Conservation (phyloP, 2,113 vertebrate genomes). For the Sinocyclocheilus rhinocerous region DNA sequence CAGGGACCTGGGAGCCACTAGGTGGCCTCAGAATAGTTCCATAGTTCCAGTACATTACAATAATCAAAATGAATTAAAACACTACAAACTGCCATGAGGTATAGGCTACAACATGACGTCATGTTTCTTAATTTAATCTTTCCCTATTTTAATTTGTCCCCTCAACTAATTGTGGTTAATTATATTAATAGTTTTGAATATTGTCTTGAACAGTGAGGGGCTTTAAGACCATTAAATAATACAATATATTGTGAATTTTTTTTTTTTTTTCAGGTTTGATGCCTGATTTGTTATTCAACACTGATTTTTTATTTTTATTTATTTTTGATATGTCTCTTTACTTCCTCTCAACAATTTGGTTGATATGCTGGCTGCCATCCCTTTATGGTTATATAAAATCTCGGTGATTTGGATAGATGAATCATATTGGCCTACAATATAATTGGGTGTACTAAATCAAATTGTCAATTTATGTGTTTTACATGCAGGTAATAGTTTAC, state of each 20-base stretch:
- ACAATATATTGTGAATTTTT: background rate
- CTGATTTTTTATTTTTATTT: background rate
- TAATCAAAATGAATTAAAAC: too few relatives aligned
- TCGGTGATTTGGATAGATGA: background rate
- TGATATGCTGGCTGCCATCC: background rate
- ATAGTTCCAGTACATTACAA: too few relatives aligned
- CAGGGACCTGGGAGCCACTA: too few relatives aligned
- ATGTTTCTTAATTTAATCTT: background rate
- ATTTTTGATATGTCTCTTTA: background rate
- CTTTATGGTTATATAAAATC: background rate
- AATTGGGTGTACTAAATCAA: background rate
- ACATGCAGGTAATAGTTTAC: background rate
- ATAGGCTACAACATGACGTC: background rate
- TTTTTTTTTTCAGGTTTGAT: background rate
- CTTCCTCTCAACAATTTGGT: background rate
- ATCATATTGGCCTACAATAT: background rate
- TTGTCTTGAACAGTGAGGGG: background rate
- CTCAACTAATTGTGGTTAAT: background rate
- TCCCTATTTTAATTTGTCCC: background rate
- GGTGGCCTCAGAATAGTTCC: too few relatives aligned
- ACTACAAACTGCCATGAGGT: background rate
- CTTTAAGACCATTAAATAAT: background rate
- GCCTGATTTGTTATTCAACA: background rate
- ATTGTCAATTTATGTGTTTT: background rate
- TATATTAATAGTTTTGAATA: background rate